phyloP scores from a whole-genome alignment of 1,140 invertebrate species.

The Zaprionus capensis region DNA sequence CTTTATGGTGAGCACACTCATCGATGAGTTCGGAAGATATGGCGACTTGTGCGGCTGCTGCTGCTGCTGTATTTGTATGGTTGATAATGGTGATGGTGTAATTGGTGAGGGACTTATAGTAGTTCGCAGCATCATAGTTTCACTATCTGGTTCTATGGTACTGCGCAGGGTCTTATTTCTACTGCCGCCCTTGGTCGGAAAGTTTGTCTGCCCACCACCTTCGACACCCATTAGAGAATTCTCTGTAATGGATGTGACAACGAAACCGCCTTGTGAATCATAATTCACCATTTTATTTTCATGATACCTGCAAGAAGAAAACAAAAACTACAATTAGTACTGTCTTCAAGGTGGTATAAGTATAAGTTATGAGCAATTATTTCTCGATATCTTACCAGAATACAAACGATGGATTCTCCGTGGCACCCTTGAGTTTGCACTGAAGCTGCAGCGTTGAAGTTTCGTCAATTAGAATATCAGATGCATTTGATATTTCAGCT shows the following conservation, averaged over 20 bases:
- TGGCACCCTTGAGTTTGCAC: constrained; percentile 89
- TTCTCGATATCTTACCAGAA: constrained; percentile 87
- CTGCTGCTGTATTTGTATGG: constrained; percentile 34
- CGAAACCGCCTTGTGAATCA: constrained; percentile 85
- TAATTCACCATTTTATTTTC: constrained; percentile 90
- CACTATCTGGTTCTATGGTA: constrained; percentile 32
- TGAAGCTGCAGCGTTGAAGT: constrained; percentile 89
- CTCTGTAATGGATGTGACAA: constrained; percentile 76
- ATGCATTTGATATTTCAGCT: constrained; percentile 90
- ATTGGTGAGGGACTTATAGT: constrained; percentile 25
- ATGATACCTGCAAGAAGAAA: constrained; percentile 85
- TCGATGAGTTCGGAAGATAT: constrained; percentile 70
- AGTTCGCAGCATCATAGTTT: constrained; percentile 15
- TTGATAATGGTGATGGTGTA: constrained; percentile 39
- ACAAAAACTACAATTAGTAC: neutral
- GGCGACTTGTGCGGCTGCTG: constrained; percentile 75
- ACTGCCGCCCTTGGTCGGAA: constrained; percentile 1
- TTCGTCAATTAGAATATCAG: constrained; percentile 90
- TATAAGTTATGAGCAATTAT: neutral
- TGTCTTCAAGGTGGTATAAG: neutral
- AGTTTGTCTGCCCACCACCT: constrained; percentile 31
- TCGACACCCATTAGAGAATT: constrained; percentile 44
- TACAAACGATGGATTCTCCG: constrained; percentile 90
- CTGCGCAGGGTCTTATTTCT: constrained; percentile 47
- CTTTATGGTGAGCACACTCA: constrained; percentile 78